Conservation (phyloP, 2,113 vertebrate genomes). For the Montifringilla adamsi region DNA sequence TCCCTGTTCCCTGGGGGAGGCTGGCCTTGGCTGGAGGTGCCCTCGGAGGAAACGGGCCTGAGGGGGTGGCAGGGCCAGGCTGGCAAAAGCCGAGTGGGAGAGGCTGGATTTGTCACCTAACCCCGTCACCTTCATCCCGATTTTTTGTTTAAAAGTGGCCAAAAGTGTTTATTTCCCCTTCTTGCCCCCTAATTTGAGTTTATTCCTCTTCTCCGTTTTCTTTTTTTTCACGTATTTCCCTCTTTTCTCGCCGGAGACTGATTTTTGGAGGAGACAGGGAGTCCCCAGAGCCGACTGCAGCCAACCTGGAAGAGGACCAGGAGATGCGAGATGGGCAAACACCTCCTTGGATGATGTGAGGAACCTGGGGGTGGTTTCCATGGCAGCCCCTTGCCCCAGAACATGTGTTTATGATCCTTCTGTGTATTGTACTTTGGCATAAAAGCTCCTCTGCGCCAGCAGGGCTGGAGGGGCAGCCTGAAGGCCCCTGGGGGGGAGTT, state of each 20-base stretch:
- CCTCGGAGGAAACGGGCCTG: background rate
- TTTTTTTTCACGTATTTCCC: background rate
- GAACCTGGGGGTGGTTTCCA: slow-evolving; percentile 60
- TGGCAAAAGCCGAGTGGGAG: background rate
- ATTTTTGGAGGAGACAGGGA: background rate
- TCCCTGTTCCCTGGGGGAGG: background rate
- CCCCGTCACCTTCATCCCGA: accelerated
- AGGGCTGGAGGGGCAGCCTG: slow-evolving; percentile 53
- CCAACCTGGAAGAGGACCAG: background rate
- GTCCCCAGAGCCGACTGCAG: no score
- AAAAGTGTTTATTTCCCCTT: background rate
- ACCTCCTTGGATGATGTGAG: background rate
- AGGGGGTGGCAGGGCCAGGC: background rate
- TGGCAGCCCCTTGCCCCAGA: slow-evolving; percentile 67
- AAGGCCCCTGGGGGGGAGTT: slow-evolving; percentile 61
- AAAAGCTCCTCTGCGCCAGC: slow-evolving; percentile 62
- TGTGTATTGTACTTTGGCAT: slow-evolving; percentile 70
- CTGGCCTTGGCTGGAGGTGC: background rate
- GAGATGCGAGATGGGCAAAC: background rate
- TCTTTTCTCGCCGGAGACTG: background rate
- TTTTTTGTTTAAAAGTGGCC: background rate
- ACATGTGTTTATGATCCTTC: slow-evolving; percentile 70
- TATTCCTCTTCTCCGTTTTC: background rate
- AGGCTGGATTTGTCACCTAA: background rate
- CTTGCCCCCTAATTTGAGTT: background rate